Percentiles rank a stretch among this genome's conserved stretches.
Conservation (phyloP, 2,888 invertebrate genomes). For the Phragmatobia fuliginosa region DNA sequence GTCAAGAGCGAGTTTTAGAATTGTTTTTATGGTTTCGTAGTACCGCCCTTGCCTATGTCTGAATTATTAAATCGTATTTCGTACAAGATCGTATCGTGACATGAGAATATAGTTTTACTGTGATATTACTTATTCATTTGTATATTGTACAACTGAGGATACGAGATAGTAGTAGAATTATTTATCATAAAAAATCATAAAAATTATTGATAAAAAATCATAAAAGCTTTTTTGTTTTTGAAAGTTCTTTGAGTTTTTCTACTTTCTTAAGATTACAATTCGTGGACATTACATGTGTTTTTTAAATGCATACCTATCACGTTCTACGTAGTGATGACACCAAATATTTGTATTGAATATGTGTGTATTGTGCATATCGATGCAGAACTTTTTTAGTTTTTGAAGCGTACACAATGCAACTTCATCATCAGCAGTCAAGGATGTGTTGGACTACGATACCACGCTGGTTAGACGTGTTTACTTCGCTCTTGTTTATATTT, state of each 20-base stretch:
- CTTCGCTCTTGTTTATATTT: too few relatives aligned
- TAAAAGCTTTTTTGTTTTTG: neutral
- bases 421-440: too few relatives aligned
- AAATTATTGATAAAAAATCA: neutral
- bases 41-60: conserved; percentile 62
- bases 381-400: too few relatives aligned
- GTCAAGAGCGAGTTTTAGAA: conserved; percentile 72
- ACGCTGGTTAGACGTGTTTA: too few relatives aligned
- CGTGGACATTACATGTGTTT: too few relatives aligned
- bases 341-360: neutral
- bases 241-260: neutral
- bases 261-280: neutral
- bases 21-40: conserved; percentile 73
- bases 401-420: too few relatives aligned
- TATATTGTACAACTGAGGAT: conserved; percentile 27
- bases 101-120: conserved; percentile 45
- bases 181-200: conserved; percentile 3
- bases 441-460: too few relatives aligned
- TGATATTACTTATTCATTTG: conserved; percentile 37
- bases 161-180: conserved; percentile 18
- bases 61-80: conserved; percentile 76
- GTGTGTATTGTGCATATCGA: neutral
- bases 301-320: too few relatives aligned
- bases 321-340: neutral
- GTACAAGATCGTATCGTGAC: conserved; percentile 38